Evolutionary conservation across 2,888 invertebrate species (phyloP).

Genomic region (Polydrusus tereticollis): DNA sequence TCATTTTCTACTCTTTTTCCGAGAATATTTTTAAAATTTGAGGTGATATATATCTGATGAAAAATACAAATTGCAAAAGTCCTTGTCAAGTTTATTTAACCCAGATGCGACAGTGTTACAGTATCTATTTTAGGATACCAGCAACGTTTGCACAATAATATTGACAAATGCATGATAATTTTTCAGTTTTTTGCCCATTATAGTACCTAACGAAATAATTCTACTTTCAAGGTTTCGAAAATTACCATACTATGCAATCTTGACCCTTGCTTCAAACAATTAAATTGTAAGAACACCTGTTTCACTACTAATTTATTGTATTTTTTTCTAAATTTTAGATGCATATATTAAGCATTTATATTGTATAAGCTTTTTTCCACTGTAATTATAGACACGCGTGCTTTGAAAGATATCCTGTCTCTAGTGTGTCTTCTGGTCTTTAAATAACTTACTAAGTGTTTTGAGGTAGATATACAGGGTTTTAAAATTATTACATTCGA

Average conservation of each 20-base stretch:
- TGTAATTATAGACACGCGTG: not conserved
- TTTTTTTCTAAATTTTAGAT: not conserved
- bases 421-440: not conserved
- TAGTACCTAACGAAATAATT: not conserved
- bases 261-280: not conserved
- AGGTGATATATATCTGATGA: no score
- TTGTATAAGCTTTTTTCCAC: not conserved
- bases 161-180: not conserved
- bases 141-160: not conserved
- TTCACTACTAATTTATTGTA: not conserved
- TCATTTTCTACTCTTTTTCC: no score
- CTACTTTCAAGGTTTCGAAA: slow-evolving; percentile 1
- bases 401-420: slow-evolving; percentile 1
- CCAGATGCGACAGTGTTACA: not conserved
- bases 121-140: not conserved
- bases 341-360: not conserved
- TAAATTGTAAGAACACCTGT: slow-evolving; percentile 12
- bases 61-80: no score
- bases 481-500: not conserved
- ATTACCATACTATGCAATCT: slow-evolving; percentile 20
- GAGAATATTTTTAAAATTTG: no score
- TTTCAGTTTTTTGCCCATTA: not conserved
- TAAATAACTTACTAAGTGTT: not conserved
- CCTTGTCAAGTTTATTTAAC: not conserved
- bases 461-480: not conserved